Conservation (phyloP, 2,888 invertebrate genomes). For the Caradrina clavipalpis region DNA sequence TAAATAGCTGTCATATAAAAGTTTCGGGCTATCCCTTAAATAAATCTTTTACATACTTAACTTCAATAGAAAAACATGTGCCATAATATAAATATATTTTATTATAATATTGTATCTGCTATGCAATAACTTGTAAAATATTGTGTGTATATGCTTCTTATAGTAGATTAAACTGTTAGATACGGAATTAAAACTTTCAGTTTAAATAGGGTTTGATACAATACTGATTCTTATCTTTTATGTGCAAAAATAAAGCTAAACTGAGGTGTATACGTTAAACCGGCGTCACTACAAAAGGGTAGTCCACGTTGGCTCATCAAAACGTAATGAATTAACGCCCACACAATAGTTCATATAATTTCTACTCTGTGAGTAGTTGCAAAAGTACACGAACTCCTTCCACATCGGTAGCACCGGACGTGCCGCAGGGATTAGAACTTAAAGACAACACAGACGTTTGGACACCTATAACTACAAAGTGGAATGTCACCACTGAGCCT, state of each 20-base stretch:
- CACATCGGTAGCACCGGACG: constrained; percentile 21
- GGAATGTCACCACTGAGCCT: constrained; percentile 47
- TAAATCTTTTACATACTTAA: too few species aligned
- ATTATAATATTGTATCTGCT: too few species aligned
- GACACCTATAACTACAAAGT: constrained; percentile 33
- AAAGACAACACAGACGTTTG: constrained; percentile 23
- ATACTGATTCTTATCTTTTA: too few species aligned
- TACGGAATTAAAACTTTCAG: background rate
- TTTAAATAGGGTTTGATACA: constrained; percentile 10
- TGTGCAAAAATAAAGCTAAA: background rate
- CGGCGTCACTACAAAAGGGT: background rate
- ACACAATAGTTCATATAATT: background rate
- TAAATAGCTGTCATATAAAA: background rate
- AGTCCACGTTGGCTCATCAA: background rate
- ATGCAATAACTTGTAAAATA: too few species aligned
- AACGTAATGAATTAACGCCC: background rate
- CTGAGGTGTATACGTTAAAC: too few species aligned
- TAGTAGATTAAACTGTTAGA: too few species aligned
- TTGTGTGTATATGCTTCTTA: too few species aligned
- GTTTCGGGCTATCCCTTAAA: background rate
- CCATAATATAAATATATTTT: too few species aligned
- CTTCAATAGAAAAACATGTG: too few species aligned
- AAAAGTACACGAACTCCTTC: background rate
- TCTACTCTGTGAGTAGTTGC: background rate
- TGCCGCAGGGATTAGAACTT: constrained; percentile 4